Base-by-base conservation (phyloP, 2,113 vertebrate genomes). In the Phalacrocorax pelagicus region DNA sequence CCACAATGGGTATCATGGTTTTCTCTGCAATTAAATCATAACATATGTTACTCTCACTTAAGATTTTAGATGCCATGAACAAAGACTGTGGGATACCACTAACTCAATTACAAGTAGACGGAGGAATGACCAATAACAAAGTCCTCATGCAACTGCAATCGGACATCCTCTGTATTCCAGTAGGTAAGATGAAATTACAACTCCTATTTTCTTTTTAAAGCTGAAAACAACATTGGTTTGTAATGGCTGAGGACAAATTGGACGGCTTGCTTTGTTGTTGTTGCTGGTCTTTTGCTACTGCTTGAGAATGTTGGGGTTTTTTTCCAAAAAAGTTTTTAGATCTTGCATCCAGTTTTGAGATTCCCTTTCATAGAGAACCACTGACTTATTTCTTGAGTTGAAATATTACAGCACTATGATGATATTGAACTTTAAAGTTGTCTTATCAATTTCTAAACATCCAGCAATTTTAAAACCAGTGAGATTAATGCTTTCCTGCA, bases 51-150 rank as follows among this genome's bases (percentile, higher is more conserved):
- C 55, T 90, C 91, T 95, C 79, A 27, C 75, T 93, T 87, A 94
- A 99, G 99, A 99, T 99, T 98, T 96, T 99, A 74, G 99, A 99
- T 87, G 99, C 99, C 18, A 99, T 99, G 98, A 99, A 99, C 97
- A 98, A 98, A 47, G 99, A 99, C 97, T 99, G 98, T 91, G 99
- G 99, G n/a, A 97, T 99, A 87, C 98, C 98, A 84, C 98, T 99
- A 84, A 98, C 83, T 10, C 98, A 99, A 96, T 97, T 99, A 95
- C 98, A 99, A 94, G 99, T 99, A 74, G 99, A 99, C 0, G 99
- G 99, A 96, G 99, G 99, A 86, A 99, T 99, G 99, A 99, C 99
- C 32, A 98, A 97, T 92, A 99, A 99, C 96, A 98, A 98, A 94
- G 95, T 99, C 92, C 98, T 99, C 51, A 99, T 99, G 99, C 99